Evolutionary conservation across 2,113 vertebrate genomes (phyloP).

Genomic region (Urocolius indicus): DNA sequence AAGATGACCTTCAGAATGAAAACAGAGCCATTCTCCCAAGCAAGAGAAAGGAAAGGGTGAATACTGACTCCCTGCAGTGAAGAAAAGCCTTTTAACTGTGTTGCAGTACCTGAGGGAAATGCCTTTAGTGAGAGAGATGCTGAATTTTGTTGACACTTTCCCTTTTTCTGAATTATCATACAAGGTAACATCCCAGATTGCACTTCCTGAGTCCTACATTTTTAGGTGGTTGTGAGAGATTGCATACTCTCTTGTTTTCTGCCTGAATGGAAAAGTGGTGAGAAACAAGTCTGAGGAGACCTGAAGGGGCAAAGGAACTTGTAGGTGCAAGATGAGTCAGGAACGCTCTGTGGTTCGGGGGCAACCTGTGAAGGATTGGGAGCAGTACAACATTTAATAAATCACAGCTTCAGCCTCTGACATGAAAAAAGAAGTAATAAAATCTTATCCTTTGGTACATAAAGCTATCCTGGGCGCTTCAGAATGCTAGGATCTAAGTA

Average conservation of each 20-base stretch:
- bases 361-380: neutral
- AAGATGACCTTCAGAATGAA: neutral
- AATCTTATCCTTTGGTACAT: neutral
- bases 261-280: neutral
- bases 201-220: neutral
- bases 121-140: neutral
- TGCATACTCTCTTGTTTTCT: neutral
- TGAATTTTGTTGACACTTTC: conserved; percentile 18
- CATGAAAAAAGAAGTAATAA: neutral
- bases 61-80: neutral
- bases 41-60: neutral
- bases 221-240: neutral
- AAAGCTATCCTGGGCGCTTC: neutral
- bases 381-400: neutral
- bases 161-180: neutral
- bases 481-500: neutral
- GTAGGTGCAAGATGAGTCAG: neutral
- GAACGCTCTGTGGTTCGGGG: neutral
- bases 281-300: neutral
- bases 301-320: neutral
- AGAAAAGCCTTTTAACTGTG: conserved; percentile 21
- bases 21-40: neutral
- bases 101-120: conserved; percentile 21
- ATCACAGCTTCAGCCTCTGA: neutral
- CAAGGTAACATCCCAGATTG: neutral